Evolutionary conservation across 2,888 invertebrate genomes (phyloP).

Genomic region (Camponotus fellah): DNA sequence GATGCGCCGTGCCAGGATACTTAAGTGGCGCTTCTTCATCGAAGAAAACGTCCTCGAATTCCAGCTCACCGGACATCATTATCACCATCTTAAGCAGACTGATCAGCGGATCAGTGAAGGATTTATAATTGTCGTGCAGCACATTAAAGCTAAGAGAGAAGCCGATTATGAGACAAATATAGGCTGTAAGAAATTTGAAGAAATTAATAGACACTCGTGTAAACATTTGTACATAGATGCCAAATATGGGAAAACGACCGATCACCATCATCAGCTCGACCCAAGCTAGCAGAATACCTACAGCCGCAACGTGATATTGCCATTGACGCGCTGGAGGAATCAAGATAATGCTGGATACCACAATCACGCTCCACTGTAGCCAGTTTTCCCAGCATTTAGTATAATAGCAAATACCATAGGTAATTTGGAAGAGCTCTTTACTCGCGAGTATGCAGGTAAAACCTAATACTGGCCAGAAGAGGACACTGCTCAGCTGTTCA

Average conservation of each 20-base stretch:
- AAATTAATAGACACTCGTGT: conserved; percentile 93
- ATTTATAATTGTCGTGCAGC: conserved; percentile 91
- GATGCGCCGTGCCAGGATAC: conserved; percentile 92
- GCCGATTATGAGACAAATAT: conserved; percentile 93
- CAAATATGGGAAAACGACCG: conserved; percentile 94
- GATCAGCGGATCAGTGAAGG: conserved; percentile 89
- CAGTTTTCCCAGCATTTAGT: conserved; percentile 94
- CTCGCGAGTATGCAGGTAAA: conserved; percentile 89
- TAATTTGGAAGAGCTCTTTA: conserved; percentile 93
- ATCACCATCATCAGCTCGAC: conserved; percentile 94
- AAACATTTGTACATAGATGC: conserved; percentile 95
- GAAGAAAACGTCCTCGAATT: conserved; percentile 94
- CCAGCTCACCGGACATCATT: conserved; percentile 96
- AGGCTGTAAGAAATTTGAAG: conserved; percentile 93
- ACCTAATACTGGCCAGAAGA: conserved; percentile 86
- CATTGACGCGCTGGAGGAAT: conserved; percentile 86
- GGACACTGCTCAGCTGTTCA: conserved; percentile 85
- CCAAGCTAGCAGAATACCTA: conserved; percentile 94
- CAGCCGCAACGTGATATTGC: conserved; percentile 94
- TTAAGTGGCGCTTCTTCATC: conserved; percentile 86
- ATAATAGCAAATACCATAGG: conserved; percentile 91
- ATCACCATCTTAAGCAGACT: conserved; percentile 92
- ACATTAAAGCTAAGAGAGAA: conserved; percentile 94
- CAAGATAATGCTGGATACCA: conserved; percentile 81
- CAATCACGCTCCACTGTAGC: conserved; percentile 93